These are phyloP conservation scores for Takifugu ocellatus DNA, from an alignment of 2,797 vertebrate species.

Conservation along the genomic window DNA sequence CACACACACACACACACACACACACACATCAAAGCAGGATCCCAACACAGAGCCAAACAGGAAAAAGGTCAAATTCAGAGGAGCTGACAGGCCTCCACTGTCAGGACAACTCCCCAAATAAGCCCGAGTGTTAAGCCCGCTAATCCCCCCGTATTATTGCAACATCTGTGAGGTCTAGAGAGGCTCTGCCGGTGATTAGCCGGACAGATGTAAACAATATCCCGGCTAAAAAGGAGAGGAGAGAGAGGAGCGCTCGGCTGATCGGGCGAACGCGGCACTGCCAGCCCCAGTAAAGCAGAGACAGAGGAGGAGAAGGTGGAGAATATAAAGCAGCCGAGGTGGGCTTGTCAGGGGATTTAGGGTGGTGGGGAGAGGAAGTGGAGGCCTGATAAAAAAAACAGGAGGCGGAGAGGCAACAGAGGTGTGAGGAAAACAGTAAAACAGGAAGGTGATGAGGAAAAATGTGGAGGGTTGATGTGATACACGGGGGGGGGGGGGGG, in stretches of 20 bases:
- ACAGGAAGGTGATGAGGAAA: conserved; percentile 7
- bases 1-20: too few relatives aligned
- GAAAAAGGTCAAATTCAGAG: conserved; percentile 64
- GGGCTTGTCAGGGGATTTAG: conserved; percentile 34
- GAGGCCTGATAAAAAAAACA: conserved; percentile 21
- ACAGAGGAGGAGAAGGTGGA: conserved; percentile 35
- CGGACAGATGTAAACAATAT: conserved; percentile 72
- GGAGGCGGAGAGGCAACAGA: conserved; percentile 9
- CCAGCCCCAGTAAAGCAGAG: conserved; percentile 35
- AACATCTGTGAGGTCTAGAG: conserved; percentile 73
- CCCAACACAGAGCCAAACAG: conserved; percentile 35
- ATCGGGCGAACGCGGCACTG: conserved; percentile 33
- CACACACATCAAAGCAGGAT: conserved; percentile 58
- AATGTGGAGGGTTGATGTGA: conserved; percentile 13
- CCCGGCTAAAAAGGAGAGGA: conserved; percentile 38
- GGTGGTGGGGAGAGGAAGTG: conserved; percentile 13
- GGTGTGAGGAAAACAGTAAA: conserved; percentile 37
- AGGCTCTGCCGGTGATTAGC: conserved; percentile 67
- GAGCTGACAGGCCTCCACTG: conserved; percentile 48
- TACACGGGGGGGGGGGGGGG: conserved; percentile 47
- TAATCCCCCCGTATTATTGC: conserved; percentile 72
- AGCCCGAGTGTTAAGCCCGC: conserved; percentile 64
- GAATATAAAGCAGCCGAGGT: conserved; percentile 51
- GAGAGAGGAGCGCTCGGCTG: conserved; percentile 22
- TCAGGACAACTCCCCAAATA: conserved; percentile 61